Base-by-base conservation (phyloP, 2,888 invertebrate genomes). In the Mythimna ferrago region DNA sequence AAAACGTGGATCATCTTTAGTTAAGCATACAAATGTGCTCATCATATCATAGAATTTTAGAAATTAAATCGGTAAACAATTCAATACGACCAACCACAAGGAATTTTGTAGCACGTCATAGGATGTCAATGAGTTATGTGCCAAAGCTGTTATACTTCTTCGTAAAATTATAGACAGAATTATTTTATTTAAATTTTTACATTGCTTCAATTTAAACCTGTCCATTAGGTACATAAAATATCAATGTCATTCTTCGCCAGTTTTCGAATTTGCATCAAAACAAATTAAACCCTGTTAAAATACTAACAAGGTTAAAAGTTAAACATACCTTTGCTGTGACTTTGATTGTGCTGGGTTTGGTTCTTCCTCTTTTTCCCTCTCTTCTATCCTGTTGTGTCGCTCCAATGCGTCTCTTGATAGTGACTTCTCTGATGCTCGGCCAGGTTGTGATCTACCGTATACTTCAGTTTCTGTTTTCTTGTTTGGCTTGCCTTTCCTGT, bases 401-500 rank as follows among this genome's bases (percentile, higher is more conserved):
- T 95, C 96, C n/a, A 94, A 83, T 58, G 94, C 93, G 44, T 96
- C 96, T 67, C 96, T 90, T 32, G 94, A 96, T 35, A 96, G 69
- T 0, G 96, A 96, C 85, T 96, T 96, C 86, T 96, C 95, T 0
- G 96, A 95, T 1, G 96, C 89, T n/a, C 96, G 88, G 0, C 95
- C 94, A n/a, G 96, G 95, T 82, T 93, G 93, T 65, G 94, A 87
- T 63, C 96, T 88, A 2, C 94, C 94, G 87, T 94, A 95, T 32
- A 93, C 86, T 67, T 96, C 96, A 0, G 89, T 77, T 51, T 96
- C 96, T 1, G 91, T 84, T 87, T 96, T 96, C 82, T 96, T 96
- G 74, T 93, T 89, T 3, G 96, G 95, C 80, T 96, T 96, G 70
- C 96, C 96, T 92, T 97, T 97, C 89, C 97, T 97, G 78, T 66